A percentile compares a stretch with the other conserved stretches of the same genome.
Conservation (phyloP, 2,797 vertebrate genomes). For the Chelmon rostratus region DNA sequence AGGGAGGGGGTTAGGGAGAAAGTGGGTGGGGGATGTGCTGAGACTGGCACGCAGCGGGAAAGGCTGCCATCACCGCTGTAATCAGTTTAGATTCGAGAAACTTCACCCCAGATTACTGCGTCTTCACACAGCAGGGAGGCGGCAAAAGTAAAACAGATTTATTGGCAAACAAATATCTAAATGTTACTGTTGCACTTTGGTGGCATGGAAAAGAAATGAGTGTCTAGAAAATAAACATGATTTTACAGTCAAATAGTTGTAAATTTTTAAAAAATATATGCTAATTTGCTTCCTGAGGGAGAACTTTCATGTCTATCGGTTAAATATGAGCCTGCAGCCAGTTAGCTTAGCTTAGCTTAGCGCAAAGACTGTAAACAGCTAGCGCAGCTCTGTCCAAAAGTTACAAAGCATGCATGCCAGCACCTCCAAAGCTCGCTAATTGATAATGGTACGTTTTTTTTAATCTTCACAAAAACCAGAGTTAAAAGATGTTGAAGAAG, state of each 20-base stretch:
- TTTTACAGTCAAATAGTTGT: neutral
- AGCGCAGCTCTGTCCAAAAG: neutral
- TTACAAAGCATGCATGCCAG: neutral
- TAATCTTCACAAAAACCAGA: neutral
- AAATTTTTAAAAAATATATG: neutral
- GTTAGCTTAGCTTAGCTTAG: neutral
- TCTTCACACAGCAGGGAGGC: constrained; percentile 25
- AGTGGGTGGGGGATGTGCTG: constrained; percentile 56
- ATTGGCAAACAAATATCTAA: constrained; percentile 5
- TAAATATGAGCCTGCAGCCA: neutral
- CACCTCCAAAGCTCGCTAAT: neutral
- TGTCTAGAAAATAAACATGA: neutral
- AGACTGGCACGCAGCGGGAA: constrained; percentile 61
- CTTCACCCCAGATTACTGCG: constrained; percentile 40
- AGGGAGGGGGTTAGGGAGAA: constrained; percentile 29
- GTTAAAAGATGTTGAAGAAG: too few relatives aligned
- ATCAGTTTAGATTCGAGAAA: constrained; percentile 74
- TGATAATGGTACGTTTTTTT: neutral
- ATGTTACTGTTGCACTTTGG: neutral
- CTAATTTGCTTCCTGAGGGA: neutral
- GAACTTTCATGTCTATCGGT: neutral
- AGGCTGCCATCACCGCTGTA: constrained; percentile 64
- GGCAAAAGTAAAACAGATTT: constrained; percentile 10
- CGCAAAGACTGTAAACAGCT: neutral
- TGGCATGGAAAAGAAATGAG: neutral